Evolutionary conservation across 1,140 invertebrate species (phyloP), one percentile per base, ranked within the genome.

Genomic region (Drosophila mojavensis): DNA sequence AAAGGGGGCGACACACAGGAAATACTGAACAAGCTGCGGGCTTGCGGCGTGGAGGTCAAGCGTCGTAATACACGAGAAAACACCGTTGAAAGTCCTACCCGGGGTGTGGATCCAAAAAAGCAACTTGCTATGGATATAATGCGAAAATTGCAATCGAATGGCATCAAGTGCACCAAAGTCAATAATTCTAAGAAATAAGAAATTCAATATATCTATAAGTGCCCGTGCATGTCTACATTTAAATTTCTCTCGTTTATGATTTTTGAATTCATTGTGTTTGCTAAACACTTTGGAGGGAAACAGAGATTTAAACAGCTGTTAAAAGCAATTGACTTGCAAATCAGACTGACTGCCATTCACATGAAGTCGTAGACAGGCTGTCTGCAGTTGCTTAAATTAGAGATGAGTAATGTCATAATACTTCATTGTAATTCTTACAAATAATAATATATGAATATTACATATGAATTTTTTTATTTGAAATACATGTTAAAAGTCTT

Each of bases 81-180:
- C 20, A 15, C 9, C 36, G 3, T 9, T 0, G 33, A 36, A 10
- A 28, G 9, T 24, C 4, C 13, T 0, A 5, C 4, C 3, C 4
- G 0, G 1, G 63, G 63, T 24, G 30, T 62, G 11, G 11, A 4
- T 0, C 48, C 43, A 26, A 75, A 81, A 51, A 78, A 75, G 4
- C 65, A 77, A 54, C 53, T 74, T 11, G 72, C 89, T 6, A 64
- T 91, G 1, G 89, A 85, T n/a, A 89, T 91, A 4, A 75, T 91
- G 71, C 79, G 74, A 0, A 91, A 91, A 41, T 47, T 91, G 17
- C 84, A 91, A 59, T 91, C 89, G 0, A 91, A 91, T 41, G 89
- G 89, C 2, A 89, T 91, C 5, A 71, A 78, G 50, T 89, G 90
- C 50, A 91, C 90, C 56, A 85, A 91, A 72, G 66, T 91, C 4